Evolutionary conservation across 2,888 invertebrate genomes (phyloP).

Genomic region (Deilephila elpenor): DNA sequence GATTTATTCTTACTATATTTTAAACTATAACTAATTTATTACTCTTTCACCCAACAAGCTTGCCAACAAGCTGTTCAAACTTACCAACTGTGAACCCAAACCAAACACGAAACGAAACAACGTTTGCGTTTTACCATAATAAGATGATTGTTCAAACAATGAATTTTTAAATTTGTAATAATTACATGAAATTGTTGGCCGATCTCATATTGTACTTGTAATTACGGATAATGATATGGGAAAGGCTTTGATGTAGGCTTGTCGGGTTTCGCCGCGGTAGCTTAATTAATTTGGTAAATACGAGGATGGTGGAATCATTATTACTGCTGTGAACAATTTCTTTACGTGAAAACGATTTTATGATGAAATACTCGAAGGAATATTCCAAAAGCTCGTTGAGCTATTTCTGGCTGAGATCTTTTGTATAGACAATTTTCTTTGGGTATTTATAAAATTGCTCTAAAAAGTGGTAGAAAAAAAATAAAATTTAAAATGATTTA

Average conservation of each 20-base stretch:
- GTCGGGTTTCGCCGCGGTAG: neutral
- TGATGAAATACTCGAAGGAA: no score
- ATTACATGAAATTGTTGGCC: slow-evolving; percentile 15
- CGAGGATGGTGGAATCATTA: neutral
- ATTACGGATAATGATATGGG: slow-evolving; percentile 11
- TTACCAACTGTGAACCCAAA: slow-evolving; percentile 14
- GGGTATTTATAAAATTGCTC: no score
- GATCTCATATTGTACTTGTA: slow-evolving; percentile 21
- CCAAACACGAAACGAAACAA: slow-evolving; percentile 39
- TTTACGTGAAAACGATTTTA: no score
- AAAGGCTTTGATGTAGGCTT: neutral
- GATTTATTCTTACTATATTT: neutral
- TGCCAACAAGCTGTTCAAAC: neutral
- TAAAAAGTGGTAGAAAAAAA: no score
- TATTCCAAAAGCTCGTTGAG: no score
- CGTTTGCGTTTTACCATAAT: slow-evolving; percentile 48
- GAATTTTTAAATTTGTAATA: slow-evolving; percentile 39
- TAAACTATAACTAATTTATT: neutral
- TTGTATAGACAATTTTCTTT: no score
- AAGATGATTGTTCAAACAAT: slow-evolving; percentile 57
- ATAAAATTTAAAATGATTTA: no score
- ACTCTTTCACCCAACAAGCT: neutral
- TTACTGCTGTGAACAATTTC: neutral
- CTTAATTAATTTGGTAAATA: slow-evolving; percentile 16
- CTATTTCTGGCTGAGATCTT: no score